Base-by-base conservation (phyloP, 1,140 invertebrate species). In the Elymnias hypermnestra region DNA sequence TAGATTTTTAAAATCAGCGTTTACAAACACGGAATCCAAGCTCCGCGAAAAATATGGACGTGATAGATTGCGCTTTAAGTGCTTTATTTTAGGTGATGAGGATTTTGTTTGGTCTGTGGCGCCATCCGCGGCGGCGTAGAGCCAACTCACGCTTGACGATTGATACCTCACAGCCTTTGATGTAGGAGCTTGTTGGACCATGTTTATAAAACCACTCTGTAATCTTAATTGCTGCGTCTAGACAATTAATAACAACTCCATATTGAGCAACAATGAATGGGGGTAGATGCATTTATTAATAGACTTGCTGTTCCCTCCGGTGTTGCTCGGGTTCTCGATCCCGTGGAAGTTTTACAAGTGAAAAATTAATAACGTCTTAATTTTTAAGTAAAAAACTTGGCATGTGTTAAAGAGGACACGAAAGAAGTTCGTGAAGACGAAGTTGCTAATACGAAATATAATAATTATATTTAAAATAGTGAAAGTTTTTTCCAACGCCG, bases 21-120 rank as follows among this genome's bases (percentile, higher is more conserved):
- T n/a, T n/a, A n/a, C n/a, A n/a, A n/a, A n/a, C n/a, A n/a, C n/a
- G 40, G 38, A 40, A 28, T 15, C 14, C 38, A 23, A 19, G 17
- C 37, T 14, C 10, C 9, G 10, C 26, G 10, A 12, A 36, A 23
- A 43, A 3, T 36, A 26, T 26, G 17, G 45, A 18, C 44, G 40
- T 60, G 53, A 61, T 65, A 57, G 54, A 67, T 57, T 38, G 50
- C 50, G 43, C 38, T 62, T 47, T 66, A 58, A 72, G 68, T 72
- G 65, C 43, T 67, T 59, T 68, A 65, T 60, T 68, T 63, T 54
- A 52, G 43, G 53, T 39, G 44, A 31, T 54, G 46, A 29, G 9
- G 9, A 13, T 13, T 26, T 58, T 70, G 63, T 70, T 70, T 53
- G 58, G 67, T 63, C 59, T 70, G 56, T 12, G 12, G 44, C 58